phyloP scores from a whole-genome alignment of 2,888 invertebrate genomes.

The Bhutanitis thaidina region DNA sequence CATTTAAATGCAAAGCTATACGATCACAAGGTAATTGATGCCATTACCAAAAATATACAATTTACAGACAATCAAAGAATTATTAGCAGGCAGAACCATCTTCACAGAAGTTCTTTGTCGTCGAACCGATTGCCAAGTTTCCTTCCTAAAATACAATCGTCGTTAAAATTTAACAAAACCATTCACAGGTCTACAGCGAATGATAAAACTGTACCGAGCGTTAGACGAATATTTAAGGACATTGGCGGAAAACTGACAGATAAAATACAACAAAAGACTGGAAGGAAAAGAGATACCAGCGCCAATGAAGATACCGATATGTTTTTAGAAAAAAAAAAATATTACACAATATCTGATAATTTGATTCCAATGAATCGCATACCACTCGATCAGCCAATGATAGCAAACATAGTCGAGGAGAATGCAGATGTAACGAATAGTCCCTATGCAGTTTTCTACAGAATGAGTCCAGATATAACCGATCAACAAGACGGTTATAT shows the following conservation, averaged over 20 bases:
- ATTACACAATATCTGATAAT: constrained; percentile 19
- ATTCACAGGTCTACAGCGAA: constrained; percentile 5
- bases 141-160: constrained; percentile 5
- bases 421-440: constrained; percentile 32
- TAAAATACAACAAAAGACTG: constrained; percentile 13
- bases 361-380: constrained; percentile 2
- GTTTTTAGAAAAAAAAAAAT: constrained; percentile 20
- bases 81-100: constrained; percentile 2
- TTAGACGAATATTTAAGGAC: constrained; percentile 2
- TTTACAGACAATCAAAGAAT: constrained; percentile 2
- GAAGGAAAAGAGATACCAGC: constrained; percentile 24
- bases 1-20: background rate
- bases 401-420: constrained; percentile 32
- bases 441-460: constrained; percentile 55
- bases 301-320: constrained; percentile 21
- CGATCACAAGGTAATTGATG: too few relatives aligned
- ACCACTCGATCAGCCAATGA: constrained; percentile 11
- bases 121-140: background rate
- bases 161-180: constrained; percentile 7
- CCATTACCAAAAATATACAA: background rate
- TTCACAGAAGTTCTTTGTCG: constrained; percentile 1
- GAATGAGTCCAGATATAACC: constrained; percentile 41
- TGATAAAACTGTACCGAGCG: background rate
- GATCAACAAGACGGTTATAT: constrained; percentile 24
- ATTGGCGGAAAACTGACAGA: constrained; percentile 6